Evolutionary conservation across 2,888 invertebrate genomes (phyloP), one percentile per base, ranked within the genome.

Genomic region (Chrysolina americana): DNA sequence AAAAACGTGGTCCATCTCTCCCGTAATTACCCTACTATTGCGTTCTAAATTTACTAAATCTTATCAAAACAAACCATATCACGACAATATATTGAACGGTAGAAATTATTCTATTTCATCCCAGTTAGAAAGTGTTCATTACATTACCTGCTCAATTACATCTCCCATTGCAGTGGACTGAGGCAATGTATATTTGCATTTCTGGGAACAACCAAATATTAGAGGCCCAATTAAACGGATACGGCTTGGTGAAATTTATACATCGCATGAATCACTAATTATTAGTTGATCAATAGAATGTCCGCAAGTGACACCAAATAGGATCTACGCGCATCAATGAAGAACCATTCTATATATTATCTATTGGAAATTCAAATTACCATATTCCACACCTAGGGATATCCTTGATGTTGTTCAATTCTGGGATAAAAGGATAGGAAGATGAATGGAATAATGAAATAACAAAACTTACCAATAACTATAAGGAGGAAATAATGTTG

Each of bases 101-200:
- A 53, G 21, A 53, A 53, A 53, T 53, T 53, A 53, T 53, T 19
- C 53, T 21, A 19, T 53, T 53, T 1, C 53, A 53, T 53, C 21
- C 21, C 53, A 53, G 19, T 53, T 53, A 53, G 21, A 53, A 53
- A 53, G 53, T 53, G 53, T 53, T 53, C 21, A 53, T 53, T 21
- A 53, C 21, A 21, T 53, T 5, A 5, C 13, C 21, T 21, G 3
- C 4, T 19, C 53, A 21, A 53, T 53, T 53, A 53, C 11, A 53
- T 19, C 11, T 53, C 21, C 53, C 11, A 53, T 19, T 53, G 19
- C 21, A 53, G 17, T 53, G 21, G 21, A 21, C 21, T 53, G 53
- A 11, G 53, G 19, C 13, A 19, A 44, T 15, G 44, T 44, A 44
- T 44, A 53, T 53, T 53, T 53, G 53, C 13, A 53, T 19, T 53